Conservation (phyloP, 2,888 invertebrate species). For the Neelides folsomi region DNA sequence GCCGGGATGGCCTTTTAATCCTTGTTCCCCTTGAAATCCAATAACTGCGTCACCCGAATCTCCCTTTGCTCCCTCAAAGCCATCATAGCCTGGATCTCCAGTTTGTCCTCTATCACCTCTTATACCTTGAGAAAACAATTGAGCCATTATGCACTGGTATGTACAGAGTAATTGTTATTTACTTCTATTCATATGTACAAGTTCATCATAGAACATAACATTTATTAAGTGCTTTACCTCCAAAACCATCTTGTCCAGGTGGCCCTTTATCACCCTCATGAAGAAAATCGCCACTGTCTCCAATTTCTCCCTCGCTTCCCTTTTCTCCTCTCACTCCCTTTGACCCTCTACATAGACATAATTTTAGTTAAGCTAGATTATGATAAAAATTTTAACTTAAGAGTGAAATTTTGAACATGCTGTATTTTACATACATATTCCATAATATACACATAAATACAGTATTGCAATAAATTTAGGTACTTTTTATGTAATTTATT, state of each 20-base stretch:
- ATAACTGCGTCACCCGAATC: constrained; percentile 15
- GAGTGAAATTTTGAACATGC: too few species aligned
- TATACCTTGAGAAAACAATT: too few species aligned
- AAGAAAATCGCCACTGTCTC: constrained; percentile 33
- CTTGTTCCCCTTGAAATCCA: constrained; percentile 36
- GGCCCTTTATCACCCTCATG: constrained; percentile 35
- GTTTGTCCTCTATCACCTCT: constrained; percentile 33
- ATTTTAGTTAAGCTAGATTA: too few species aligned
- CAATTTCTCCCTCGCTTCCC: constrained; percentile 38
- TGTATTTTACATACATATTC: too few species aligned
- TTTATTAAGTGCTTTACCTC: constrained; percentile 26
- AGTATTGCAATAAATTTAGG: too few species aligned
- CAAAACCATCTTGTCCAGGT: constrained; percentile 33
- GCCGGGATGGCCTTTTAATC: constrained; percentile 33
- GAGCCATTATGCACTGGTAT: too few species aligned
- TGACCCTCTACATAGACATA: constrained; percentile 9
- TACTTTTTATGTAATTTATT: too few species aligned
- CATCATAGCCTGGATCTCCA: constrained; percentile 34
- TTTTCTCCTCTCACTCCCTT: constrained; percentile 39
- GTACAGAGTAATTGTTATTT: too few species aligned
- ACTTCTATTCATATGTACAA: too few species aligned
- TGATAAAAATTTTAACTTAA: too few species aligned
- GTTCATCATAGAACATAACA: too few species aligned
- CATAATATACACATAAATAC: too few species aligned
- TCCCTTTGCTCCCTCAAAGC: constrained; percentile 34